Conservation (phyloP, 35 echinoderm and acorn worm genomes). For the Antedon bifida region DNA sequence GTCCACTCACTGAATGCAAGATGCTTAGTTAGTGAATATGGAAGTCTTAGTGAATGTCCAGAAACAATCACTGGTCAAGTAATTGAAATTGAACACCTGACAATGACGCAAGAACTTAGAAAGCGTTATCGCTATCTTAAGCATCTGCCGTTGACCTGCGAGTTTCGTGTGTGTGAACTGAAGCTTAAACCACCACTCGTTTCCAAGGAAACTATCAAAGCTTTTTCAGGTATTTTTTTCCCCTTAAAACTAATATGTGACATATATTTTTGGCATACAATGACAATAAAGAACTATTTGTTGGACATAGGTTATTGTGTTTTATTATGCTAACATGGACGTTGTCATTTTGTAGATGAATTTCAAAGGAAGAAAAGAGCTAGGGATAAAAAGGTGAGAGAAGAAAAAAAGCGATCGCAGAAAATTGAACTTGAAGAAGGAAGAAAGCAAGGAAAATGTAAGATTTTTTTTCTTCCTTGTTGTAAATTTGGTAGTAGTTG, state of each 20-base stretch:
- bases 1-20: conserved; percentile 70
- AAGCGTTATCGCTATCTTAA: conserved; percentile 55
- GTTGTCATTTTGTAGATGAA: conserved; percentile 21
- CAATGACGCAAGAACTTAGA: conserved; percentile 71
- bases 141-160: conserved; percentile 80
- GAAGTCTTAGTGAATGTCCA: conserved; percentile 76
- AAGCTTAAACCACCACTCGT: conserved; percentile 64
- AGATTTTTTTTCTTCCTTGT: conserved; percentile 9
- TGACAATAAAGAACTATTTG: no score
- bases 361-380: conserved; percentile 59
- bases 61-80: conserved; percentile 65
- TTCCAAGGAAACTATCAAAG: conserved; percentile 48
- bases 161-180: conserved; percentile 79
- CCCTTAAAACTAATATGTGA: not conserved
- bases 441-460: conserved; percentile 56
- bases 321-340: no score
- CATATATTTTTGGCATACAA: no score
- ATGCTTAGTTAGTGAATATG: conserved; percentile 72
- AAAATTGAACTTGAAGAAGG: conserved; percentile 51
- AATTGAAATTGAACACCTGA: conserved; percentile 67
- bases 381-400: conserved; percentile 57
- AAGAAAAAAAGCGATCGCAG: conserved; percentile 62
- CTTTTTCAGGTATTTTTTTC: conserved; percentile 55
- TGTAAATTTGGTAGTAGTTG: no score
- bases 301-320: no score